phyloP scores from a whole-genome alignment of 2,888 invertebrate genomes.

The Yponomeuta plumbellus region DNA sequence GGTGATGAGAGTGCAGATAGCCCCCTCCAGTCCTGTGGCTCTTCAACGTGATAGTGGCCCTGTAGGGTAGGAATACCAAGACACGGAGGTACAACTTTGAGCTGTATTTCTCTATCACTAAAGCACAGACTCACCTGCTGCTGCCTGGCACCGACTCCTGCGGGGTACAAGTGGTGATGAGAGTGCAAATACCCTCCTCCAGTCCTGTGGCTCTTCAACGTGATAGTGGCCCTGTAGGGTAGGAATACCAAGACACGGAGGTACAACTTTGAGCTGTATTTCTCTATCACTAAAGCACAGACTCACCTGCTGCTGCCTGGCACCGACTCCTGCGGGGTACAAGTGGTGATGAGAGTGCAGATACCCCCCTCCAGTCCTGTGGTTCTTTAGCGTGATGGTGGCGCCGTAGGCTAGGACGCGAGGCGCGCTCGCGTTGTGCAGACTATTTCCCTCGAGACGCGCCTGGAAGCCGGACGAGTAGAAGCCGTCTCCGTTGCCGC shows the following conservation, averaged over 20 bases:
- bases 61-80: conserved; percentile 92
- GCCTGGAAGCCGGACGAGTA: conserved; percentile 98
- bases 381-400: conserved; percentile 92
- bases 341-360: conserved; percentile 97
- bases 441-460: conserved; percentile 91
- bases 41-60: conserved; percentile 91
- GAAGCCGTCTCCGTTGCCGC: conserved; percentile 97
- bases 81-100: too few relatives aligned
- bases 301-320: conserved; percentile 92
- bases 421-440: conserved; percentile 96
- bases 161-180: conserved; percentile 96
- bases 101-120: too few relatives aligned
- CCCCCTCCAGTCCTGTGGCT: conserved; percentile 94
- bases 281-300: background rate
- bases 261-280: too few relatives aligned
- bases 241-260: background rate
- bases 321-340: conserved; percentile 93
- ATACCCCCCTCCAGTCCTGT: conserved; percentile 96
- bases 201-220: conserved; percentile 95
- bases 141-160: conserved; percentile 91
- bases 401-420: conserved; percentile 93
- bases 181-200: conserved; percentile 98
- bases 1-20: conserved; percentile 97
- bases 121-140: conserved; percentile 84
- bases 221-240: conserved; percentile 89